Base-by-base conservation (phyloP, 2,888 invertebrate genomes). In the Herminia tarsipennalis region DNA sequence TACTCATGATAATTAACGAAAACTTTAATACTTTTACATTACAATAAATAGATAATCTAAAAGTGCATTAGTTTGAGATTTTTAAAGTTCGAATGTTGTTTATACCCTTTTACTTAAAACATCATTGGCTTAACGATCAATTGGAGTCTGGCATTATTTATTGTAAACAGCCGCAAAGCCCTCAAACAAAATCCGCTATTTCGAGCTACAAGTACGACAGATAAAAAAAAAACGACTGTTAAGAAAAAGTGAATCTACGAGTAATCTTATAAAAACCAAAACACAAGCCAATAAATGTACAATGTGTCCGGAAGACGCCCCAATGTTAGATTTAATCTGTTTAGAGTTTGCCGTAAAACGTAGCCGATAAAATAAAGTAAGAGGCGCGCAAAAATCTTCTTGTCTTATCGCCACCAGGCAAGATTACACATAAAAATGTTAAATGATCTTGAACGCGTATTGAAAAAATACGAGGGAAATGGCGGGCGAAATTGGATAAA, bases 391-490 rank as follows among this genome's bases (percentile, higher is more conserved):
- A 85, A 85, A 86, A 86, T 84, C 83, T 81, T 76, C 81, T 84
- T 78, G 83, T 81, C 87, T 86, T 83, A 86, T 88, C 86, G 83
- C 84, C 82, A 81, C 78, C 83, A 70, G 81, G 86, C 83, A 78
- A 86, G 87, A 89, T 90, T 89, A 90, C 88, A 90, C 90, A 90
- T 90, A 90, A 91, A 91, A 90, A 90, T 90, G 90, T 89, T 90
- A 88, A 91, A 90, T 87, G 88, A 84, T 86, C 87, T 82, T 70
- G 86, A 89, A 88, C 87, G 86, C 79, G 85, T 88, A 88, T 89
- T 88, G 89, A 88, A 90, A 91, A 88, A 89, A 86, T 81, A 77
- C 76, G 73, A 78, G 81, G 83, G 83, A 81, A 84, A 84, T 79
- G 79, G 74, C 76, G 71, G 76, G 78, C 67, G 78, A 82, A 86